phyloP scores from a whole-genome alignment of 2,888 invertebrate species.

The Pristionchus entomophagus region DNA sequence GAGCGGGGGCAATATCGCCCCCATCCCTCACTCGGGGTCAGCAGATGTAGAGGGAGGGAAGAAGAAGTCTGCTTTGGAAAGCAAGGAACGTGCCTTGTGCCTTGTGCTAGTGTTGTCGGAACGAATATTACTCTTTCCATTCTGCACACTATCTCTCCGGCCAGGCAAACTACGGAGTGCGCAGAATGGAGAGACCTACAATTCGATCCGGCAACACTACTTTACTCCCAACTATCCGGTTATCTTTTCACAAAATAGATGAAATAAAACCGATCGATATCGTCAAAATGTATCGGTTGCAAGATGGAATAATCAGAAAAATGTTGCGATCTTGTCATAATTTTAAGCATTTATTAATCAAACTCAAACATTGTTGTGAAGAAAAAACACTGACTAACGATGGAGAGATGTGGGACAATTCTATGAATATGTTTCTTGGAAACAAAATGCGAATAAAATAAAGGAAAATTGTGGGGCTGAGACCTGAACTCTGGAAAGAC shows the following conservation, averaged over 20 bases:
- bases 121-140: no score
- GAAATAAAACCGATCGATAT: neutral
- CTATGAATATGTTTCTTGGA: slow-evolving; percentile 15
- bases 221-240: no score
- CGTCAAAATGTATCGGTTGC: no score
- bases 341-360: neutral
- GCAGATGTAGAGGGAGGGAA: slow-evolving; percentile 15
- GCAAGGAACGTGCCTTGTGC: neutral
- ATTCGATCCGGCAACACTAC: no score
- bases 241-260: neutral
- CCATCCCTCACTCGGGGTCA: neutral
- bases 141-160: no score
- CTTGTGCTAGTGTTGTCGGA: no score
- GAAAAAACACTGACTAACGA: neutral
- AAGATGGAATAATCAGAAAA: no score
- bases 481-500: slow-evolving; percentile 21
- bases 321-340: no score
- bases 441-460: neutral
- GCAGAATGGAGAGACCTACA: no score
- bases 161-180: no score
- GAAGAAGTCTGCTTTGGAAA: neutral
- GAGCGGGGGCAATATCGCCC: neutral
- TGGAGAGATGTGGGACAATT: neutral
- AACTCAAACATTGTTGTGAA: neutral
- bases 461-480: neutral